phyloP scores from a whole-genome alignment of 2,113 vertebrate species.

The Callorhinus ursinus region DNA sequence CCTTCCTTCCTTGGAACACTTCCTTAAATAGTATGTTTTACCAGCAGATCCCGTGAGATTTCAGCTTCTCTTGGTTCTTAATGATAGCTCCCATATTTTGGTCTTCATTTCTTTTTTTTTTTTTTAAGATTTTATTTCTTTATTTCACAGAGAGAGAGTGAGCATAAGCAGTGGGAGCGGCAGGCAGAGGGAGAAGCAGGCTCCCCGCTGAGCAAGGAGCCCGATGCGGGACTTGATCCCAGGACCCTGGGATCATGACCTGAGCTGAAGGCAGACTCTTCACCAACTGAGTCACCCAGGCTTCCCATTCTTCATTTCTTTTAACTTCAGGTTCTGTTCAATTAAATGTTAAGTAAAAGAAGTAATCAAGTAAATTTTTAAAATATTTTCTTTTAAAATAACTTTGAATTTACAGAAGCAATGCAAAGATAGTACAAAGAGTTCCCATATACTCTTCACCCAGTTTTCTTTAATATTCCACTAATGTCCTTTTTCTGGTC shows the following conservation, averaged over 20 bases:
- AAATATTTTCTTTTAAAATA: neutral
- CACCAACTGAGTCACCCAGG: neutral
- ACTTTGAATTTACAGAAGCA: neutral
- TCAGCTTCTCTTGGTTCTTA: neutral
- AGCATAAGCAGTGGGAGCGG: neutral
- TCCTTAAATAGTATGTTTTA: conserved; percentile 14
- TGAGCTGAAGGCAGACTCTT: neutral
- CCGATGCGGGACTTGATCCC: neutral
- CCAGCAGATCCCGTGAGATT: neutral
- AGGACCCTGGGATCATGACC: neutral
- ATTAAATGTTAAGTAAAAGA: neutral
- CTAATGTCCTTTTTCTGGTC: neutral
- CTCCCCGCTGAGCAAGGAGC: neutral
- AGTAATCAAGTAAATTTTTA: neutral
- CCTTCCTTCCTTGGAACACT: neutral
- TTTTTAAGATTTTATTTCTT: neutral
- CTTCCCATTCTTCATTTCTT: neutral
- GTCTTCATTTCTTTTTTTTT: neutral
- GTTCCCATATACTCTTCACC: neutral
- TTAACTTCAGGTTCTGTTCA: neutral
- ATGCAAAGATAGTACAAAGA: neutral
- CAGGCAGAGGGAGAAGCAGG: neutral
- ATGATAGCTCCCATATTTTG: neutral
- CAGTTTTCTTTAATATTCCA: neutral
- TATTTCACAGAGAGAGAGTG: neutral